Evolutionary conservation across 1,140 invertebrate species (phyloP).

Genomic region (Atta cephalotes): DNA sequence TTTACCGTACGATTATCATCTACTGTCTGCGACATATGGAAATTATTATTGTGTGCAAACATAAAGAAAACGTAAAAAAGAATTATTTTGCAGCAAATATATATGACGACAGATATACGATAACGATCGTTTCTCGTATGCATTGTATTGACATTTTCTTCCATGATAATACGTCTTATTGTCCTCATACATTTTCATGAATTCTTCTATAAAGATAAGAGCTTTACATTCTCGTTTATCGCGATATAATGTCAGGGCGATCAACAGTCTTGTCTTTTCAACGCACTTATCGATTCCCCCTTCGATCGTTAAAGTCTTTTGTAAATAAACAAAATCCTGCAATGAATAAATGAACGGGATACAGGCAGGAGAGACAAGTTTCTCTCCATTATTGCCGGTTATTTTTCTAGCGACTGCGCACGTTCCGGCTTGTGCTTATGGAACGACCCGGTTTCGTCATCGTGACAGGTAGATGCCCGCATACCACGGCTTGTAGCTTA

Average conservation of each 20-base stretch:
- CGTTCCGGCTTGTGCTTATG: constrained; percentile 24
- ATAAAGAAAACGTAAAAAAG: no score
- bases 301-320: not conserved
- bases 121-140: not conserved
- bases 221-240: not conserved
- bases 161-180: not conserved
- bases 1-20: not conserved
- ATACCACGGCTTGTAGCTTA: constrained; percentile 2
- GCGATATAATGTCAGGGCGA: not conserved
- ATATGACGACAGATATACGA: not conserved
- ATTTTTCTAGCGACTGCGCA: constrained; percentile 49
- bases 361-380: not conserved
- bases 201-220: not conserved
- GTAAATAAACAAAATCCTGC: not conserved
- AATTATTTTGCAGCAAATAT: not conserved
- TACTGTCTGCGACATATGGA: no score
- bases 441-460: constrained; percentile 55
- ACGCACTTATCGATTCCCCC: not conserved
- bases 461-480: constrained; percentile 48
- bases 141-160: not conserved
- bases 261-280: constrained; percentile 10
- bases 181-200: not conserved
- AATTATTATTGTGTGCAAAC: not conserved
- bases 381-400: constrained; percentile 36
- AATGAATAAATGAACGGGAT: constrained; percentile 19